Base-by-base conservation (phyloP, 2,797 vertebrate genomes). In the Mallotus villosus region DNA sequence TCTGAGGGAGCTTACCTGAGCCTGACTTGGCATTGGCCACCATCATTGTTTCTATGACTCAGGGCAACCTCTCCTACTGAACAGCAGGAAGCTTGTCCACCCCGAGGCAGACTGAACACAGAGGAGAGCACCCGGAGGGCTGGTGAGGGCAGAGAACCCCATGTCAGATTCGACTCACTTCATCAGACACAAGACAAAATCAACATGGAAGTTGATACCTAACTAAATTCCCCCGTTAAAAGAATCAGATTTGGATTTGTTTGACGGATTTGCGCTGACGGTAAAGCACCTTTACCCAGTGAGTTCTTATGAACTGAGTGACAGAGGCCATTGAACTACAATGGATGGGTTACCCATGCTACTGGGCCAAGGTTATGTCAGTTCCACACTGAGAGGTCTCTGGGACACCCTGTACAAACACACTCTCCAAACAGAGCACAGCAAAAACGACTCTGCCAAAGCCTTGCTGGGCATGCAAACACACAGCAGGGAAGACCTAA, bases 1-100 rank as follows among this genome's bases (percentile, higher is more conserved):
- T 59, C 70, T 41, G 22, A 53, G 21, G 64, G 59, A 66, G 70
- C 92, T 92, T 89, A 93, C 91, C 92, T 90, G 91, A 87, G 78
- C 89, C 91, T 75, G 88, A 92, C 75, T 91, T 92, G 79, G 85
- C 89, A 85, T 87, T 93, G 82, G 87, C 89, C 86, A 92, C 86
- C 29, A 89, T 92, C 92, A 93, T 93, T 82, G 80, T 89, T 83
- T 82, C 74, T 77, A 70, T 49, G 79, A 74, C 78, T 78, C 78
- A 70, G 87, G 78, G 84, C 72, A 81, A 83, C 76, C 64, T 81
- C 81, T 80, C 76, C 67, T 70, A n/a, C 25, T 27, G 2, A 76
- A 80, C 74, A 71, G 67, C 34, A 73, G 77, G 73, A 83, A 85
- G 81, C 82, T 55, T 49, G 25, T 73, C 67, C n/a, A 49, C 49